Conservation (phyloP, 2,113 vertebrate genomes). For the Otocyon megalotis region DNA sequence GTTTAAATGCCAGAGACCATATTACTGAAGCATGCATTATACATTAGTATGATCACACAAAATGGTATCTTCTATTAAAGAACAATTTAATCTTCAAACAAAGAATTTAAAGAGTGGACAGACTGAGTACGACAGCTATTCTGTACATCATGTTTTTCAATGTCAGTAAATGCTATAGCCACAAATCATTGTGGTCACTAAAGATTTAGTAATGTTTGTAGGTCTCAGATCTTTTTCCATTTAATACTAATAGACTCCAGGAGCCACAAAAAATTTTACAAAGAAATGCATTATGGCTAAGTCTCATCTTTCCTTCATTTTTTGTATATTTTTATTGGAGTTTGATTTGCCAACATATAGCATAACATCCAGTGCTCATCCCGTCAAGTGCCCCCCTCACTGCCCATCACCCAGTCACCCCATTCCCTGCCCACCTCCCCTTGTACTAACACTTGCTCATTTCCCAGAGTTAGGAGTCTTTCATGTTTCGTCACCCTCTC, state of each 20-base stretch:
- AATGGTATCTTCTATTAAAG: conserved; percentile 79
- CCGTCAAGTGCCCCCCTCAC: too few relatives aligned
- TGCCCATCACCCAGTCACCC: too few relatives aligned
- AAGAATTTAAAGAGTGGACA: conserved; percentile 78
- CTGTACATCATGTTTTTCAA: conserved; percentile 45
- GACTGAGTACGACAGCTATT: conserved; percentile 49
- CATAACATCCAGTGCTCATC: too few relatives aligned
- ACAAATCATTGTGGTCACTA: conserved; percentile 73
- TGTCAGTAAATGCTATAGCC: conserved; percentile 56
- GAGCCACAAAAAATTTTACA: background rate
- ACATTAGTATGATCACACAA: conserved; percentile 75
- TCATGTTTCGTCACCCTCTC: too few relatives aligned
- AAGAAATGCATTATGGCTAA: background rate
- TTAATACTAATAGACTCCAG: background rate
- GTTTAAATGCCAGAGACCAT: conserved; percentile 73
- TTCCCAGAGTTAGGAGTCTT: too few relatives aligned
- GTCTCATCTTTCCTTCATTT: background rate
- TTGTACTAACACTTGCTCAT: too few relatives aligned
- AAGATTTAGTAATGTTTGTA: background rate
- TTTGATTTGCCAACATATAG: too few relatives aligned
- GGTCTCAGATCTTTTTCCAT: background rate
- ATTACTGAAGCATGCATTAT: conserved; percentile 77
- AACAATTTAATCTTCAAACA: conserved; percentile 72
- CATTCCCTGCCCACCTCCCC: too few relatives aligned
- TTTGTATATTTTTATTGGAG: too few relatives aligned